Evolutionary conservation across 2,113 vertebrate species (phyloP), one percentile per base, ranked within the genome.

Genomic region (Caranx melampygus): DNA sequence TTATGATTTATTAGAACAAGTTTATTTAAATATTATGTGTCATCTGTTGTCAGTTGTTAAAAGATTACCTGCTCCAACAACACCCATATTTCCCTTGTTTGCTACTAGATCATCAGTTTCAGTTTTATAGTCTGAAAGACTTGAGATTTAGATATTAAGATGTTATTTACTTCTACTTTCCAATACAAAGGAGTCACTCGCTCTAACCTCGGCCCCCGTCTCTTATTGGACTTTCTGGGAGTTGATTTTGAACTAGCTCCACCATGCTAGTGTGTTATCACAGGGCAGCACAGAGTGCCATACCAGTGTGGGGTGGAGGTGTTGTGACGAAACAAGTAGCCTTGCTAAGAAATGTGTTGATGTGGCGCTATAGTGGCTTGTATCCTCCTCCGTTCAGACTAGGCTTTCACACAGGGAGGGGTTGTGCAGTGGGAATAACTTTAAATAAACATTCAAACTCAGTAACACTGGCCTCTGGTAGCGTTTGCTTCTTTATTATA

Each of bases 371-470:
- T 93, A 95, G 95, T 79, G 96, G 95, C 92, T 94, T 96, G 82
- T 95, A 96, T 95, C 96, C 96, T 96, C 96, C 94, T 94, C 96
- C 95, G 87, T 96, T 96, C 96, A 96, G 96, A 96, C 94, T 96
- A 85, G 34, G 59, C 82, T 91, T 92, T 90, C 92, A 90, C 93
- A 91, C 88, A 83, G 84, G 82, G 87, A 87, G 89, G 83, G 82
- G 72, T 82, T 21, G 75, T 40, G 78, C 83, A 79, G 85, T 70
- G 87, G 87, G 91, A 58, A 72, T 88, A 88, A 88, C 82, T 92
- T 89, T 92, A 92, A 93, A 93, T 92, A 94, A 92, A 93, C 80
- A 81, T 84, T 87, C 70, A 87, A 83, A 89, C 44, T 75, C 57
- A 72, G 71, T 64, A 72, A 49, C 20, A 44, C 58, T 70, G 45